phyloP scores from a whole-genome alignment of 2,797 vertebrate genomes.

The Echiichthys vipera region DNA sequence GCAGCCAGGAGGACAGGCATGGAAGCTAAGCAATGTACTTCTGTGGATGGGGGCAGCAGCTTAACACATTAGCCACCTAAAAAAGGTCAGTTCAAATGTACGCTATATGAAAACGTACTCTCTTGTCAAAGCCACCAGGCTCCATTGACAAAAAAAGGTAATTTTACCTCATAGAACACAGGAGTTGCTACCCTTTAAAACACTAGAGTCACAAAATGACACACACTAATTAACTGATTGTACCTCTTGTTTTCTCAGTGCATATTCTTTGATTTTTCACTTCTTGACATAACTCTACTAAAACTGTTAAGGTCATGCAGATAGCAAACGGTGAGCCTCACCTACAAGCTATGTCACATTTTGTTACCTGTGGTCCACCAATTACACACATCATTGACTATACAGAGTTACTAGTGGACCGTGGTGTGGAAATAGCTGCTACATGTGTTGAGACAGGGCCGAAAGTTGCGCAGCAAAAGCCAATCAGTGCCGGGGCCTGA shows the following conservation, averaged over 20 bases:
- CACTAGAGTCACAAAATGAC: too few species aligned
- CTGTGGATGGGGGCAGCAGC: too few species aligned
- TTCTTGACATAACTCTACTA: background rate
- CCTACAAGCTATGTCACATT: slow-evolving; percentile 26
- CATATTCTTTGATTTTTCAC: background rate
- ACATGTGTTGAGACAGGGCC: slow-evolving; percentile 36
- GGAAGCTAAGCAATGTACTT: too few species aligned
- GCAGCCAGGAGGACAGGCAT: too few species aligned
- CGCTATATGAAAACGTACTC: too few species aligned
- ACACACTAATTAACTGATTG: too few species aligned
- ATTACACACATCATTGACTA: slow-evolving; percentile 54
- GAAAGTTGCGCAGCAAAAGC: slow-evolving; percentile 32
- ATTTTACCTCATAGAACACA: too few species aligned
- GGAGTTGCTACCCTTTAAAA: too few species aligned
- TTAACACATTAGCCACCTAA: too few species aligned
- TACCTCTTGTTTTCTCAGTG: background rate
- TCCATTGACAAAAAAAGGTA: too few species aligned
- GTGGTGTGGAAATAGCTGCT: slow-evolving; percentile 21
- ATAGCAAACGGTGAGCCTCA: background rate
- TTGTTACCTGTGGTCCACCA: slow-evolving; percentile 40
- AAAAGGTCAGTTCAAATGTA: too few species aligned
- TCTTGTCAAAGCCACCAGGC: too few species aligned
- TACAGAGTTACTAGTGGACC: slow-evolving; percentile 23
- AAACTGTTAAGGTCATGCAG: slow-evolving; percentile 8
- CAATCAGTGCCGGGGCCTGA: slow-evolving; percentile 22